A percentile compares a stretch with the other conserved stretches of the same genome.
Evolutionary conservation across 1,140 invertebrate genomes (phyloP).

Genomic region (Melipona quadrifasciata): DNA sequence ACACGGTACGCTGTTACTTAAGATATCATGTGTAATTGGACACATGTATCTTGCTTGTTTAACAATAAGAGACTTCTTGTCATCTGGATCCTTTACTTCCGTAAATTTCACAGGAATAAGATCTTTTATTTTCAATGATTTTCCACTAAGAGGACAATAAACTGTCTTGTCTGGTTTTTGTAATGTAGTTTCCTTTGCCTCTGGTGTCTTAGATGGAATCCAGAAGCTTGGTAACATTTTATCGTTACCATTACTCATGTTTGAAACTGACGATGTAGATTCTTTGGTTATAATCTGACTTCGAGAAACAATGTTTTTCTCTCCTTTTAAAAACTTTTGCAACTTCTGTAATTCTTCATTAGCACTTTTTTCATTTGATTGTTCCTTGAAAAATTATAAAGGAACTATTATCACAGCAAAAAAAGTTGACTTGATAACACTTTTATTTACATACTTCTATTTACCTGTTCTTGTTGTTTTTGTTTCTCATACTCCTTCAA

Average conservation of each 20-base stretch:
- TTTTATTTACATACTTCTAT: not conserved
- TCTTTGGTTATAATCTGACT: conserved; percentile 53
- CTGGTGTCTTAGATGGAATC: conserved; percentile 97
- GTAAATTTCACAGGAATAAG: conserved; percentile 97
- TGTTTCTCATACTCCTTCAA: conserved; percentile 97
- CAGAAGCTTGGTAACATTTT: conserved; percentile 97
- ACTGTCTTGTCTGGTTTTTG: conserved; percentile 95
- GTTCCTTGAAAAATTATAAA: conserved; percentile 74
- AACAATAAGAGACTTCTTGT: conserved; percentile 90
- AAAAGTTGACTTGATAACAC: not conserved
- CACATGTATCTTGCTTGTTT: conserved; percentile 97
- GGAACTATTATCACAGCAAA: not conserved
- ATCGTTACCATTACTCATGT: conserved; percentile 86
- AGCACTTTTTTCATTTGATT: conserved; percentile 85
- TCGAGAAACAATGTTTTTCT: conserved; percentile 86
- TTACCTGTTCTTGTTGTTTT: conserved; percentile 87
- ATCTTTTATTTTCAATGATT: conserved; percentile 95
- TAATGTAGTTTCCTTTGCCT: conserved; percentile 87
- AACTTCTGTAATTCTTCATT: conserved; percentile 88
- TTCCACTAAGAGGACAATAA: conserved; percentile 96
- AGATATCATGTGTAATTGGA: conserved; percentile 97
- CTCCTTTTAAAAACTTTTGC: conserved; percentile 89
- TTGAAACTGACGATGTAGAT: conserved; percentile 85
- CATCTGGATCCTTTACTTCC: conserved; percentile 91
- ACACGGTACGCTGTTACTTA: conserved; percentile 96